phyloP scores from a whole-genome alignment of 2,888 invertebrate species.

The Ectobius pallidus region DNA sequence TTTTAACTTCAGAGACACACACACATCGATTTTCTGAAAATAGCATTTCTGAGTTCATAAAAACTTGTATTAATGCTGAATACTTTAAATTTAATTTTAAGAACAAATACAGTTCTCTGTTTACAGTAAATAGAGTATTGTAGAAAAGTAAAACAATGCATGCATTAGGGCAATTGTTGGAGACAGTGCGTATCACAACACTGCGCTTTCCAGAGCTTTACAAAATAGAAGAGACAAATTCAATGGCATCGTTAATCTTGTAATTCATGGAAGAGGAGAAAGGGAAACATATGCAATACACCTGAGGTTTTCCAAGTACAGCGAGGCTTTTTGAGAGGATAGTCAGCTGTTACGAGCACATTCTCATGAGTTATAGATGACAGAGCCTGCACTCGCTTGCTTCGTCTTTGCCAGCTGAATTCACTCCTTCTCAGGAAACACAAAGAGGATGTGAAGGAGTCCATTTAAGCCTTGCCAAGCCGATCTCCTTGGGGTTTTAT shows the following conservation, averaged over 20 bases:
- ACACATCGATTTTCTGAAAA: too few species aligned
- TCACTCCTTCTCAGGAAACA: not conserved
- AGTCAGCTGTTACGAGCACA: not conserved
- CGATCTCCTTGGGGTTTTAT: not conserved
- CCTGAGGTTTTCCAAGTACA: not conserved
- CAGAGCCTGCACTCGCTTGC: not conserved
- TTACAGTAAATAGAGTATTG: too few species aligned
- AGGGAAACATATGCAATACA: not conserved
- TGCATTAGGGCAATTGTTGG: too few species aligned
- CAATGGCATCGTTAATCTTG: constrained; percentile 5
- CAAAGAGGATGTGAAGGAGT: not conserved
- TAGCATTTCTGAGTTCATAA: too few species aligned
- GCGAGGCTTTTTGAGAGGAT: not conserved
- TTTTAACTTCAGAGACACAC: too few species aligned
- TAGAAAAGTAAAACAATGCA: too few species aligned
- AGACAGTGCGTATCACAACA: too few species aligned
- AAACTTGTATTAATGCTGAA: too few species aligned
- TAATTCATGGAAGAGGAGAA: not conserved
- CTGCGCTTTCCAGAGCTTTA: not conserved
- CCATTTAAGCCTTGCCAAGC: constrained; percentile 16
- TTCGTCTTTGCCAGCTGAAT: not conserved
- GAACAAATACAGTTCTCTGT: too few species aligned
- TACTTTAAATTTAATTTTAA: too few species aligned
- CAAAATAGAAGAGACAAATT: not conserved
- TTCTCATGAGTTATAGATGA: constrained; percentile 9